Percentiles rank a stretch among this genome's conserved stretches.
Evolutionary conservation across 2,113 vertebrate species (phyloP).

Genomic region (Microcebus jonahi): DNA sequence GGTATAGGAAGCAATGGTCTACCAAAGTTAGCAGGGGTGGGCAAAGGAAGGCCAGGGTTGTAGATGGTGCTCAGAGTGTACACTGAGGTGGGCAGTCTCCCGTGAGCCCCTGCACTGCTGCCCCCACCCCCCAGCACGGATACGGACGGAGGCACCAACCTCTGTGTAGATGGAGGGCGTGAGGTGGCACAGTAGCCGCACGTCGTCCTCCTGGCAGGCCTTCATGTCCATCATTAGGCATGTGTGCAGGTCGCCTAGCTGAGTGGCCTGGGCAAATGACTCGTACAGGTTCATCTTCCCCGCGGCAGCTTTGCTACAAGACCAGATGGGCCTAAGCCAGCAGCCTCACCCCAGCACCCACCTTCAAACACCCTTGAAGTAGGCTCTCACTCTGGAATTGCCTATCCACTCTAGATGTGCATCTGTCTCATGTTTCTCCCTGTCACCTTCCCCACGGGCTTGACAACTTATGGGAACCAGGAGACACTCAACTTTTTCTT

Average conservation of each 20-base stretch:
- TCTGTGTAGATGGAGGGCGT: constrained; percentile 95
- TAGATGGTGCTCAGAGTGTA: background rate
- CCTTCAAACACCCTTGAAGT: accelerated
- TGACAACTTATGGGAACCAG: background rate
- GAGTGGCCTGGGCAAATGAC: constrained; percentile 96
- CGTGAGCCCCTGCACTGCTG: background rate
- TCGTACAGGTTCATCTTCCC: constrained; percentile 98
- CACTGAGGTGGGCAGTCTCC: accelerated
- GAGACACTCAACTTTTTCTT: background rate
- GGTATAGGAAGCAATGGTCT: background rate
- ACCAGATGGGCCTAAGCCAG: background rate
- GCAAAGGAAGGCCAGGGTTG: background rate
- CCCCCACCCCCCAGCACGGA: accelerated
- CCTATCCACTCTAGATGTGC: background rate
- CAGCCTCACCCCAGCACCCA: background rate
- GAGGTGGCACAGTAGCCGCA: constrained; percentile 96
- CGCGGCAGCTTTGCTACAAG: constrained; percentile 92
- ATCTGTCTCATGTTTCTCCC: background rate
- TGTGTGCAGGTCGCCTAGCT: constrained; percentile 96
- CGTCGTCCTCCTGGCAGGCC: constrained; percentile 97
- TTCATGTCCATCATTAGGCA: constrained; percentile 99
- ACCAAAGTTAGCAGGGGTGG: accelerated
- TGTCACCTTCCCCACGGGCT: no score
- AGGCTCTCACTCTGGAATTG: background rate
- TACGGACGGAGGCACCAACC: constrained; percentile 65